Evolutionary conservation across 2,113 vertebrate genomes (phyloP).

Genomic region (Misgurnus anguillicaudatus): DNA sequence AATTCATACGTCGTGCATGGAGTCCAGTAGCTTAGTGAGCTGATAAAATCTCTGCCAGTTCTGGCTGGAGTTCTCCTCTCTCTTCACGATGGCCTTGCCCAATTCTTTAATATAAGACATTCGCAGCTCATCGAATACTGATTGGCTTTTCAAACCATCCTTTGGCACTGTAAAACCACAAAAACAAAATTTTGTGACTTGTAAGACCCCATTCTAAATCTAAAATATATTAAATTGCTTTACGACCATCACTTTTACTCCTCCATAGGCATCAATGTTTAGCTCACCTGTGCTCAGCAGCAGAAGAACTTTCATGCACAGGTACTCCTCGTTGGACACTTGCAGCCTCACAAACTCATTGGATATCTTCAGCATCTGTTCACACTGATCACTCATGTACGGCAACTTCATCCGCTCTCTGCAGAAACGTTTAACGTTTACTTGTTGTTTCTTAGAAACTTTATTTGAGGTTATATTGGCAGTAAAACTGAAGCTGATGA

Average conservation of each 20-base stretch:
- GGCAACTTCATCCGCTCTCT: conserved; percentile 93
- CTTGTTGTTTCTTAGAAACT: not conserved
- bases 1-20: conserved; percentile 90
- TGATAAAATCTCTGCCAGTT: conserved; percentile 99
- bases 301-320: conserved; percentile 98
- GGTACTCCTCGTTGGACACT: conserved; percentile 95
- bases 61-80: conserved; percentile 97
- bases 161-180: conserved; percentile 85
- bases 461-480: not conserved
- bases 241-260: not conserved
- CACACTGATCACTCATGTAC: conserved; percentile 92
- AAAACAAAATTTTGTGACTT: not conserved
- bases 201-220: not conserved
- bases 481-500: not conserved
- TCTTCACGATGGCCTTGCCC: conserved; percentile 96
- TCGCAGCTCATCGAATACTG: conserved; percentile 94
- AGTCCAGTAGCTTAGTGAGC: conserved; percentile 97
- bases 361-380: conserved; percentile 93
- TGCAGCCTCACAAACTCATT: conserved; percentile 91
- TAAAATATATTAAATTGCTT: not conserved
- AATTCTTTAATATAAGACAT: conserved; percentile 99
- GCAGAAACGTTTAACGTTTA: conserved; percentile 29
- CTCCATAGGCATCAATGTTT: too few species aligned
- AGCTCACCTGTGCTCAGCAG: conserved; percentile 92
- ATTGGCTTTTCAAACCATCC: conserved; percentile 94